Percentiles rank a stretch among this genome's conserved stretches.
Conservation (phyloP, 1,140 invertebrate species). For the Cylas formicarius region DNA sequence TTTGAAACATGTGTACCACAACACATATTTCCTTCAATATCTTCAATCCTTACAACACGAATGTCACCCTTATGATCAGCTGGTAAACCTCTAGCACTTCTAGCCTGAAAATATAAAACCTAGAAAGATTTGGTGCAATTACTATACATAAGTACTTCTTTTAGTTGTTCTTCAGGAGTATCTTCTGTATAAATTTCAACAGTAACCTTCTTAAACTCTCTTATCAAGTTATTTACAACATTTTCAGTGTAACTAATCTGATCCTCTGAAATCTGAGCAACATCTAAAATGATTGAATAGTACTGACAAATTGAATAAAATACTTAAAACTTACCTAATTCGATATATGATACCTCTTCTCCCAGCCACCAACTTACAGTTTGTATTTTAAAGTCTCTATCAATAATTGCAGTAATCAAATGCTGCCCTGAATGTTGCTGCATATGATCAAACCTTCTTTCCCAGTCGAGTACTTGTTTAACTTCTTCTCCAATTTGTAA, state of each 20-base stretch:
- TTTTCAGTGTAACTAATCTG: conserved; percentile 52
- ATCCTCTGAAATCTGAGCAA: conserved; percentile 43
- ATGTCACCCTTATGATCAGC: conserved; percentile 67
- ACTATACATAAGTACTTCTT: conserved; percentile 24
- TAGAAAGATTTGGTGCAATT: not conserved
- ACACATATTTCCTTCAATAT: conserved; percentile 72
- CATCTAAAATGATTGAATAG: conserved; percentile 36
- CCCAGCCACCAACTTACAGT: conserved; percentile 79
- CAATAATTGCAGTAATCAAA: conserved; percentile 70
- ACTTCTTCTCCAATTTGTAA: conserved; percentile 56
- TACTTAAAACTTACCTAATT: conserved; percentile 45
- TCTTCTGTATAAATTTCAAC: conserved; percentile 56
- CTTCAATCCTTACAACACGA: conserved; percentile 63
- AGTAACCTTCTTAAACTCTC: conserved; percentile 50
- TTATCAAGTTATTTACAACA: conserved; percentile 61
- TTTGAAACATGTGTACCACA: conserved; percentile 81
- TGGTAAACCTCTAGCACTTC: conserved; percentile 57
- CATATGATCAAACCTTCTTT: conserved; percentile 78
- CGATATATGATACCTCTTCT: conserved; percentile 57
- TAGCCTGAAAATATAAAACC: conserved; percentile 13
- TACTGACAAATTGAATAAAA: not conserved
- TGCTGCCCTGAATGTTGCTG: conserved; percentile 76
- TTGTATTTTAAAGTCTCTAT: conserved; percentile 55
- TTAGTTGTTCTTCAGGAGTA: conserved; percentile 29
- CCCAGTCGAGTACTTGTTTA: conserved; percentile 62